Evolutionary conservation across 2,113 vertebrate genomes (phyloP).

Genomic region (Cathartes aura): DNA sequence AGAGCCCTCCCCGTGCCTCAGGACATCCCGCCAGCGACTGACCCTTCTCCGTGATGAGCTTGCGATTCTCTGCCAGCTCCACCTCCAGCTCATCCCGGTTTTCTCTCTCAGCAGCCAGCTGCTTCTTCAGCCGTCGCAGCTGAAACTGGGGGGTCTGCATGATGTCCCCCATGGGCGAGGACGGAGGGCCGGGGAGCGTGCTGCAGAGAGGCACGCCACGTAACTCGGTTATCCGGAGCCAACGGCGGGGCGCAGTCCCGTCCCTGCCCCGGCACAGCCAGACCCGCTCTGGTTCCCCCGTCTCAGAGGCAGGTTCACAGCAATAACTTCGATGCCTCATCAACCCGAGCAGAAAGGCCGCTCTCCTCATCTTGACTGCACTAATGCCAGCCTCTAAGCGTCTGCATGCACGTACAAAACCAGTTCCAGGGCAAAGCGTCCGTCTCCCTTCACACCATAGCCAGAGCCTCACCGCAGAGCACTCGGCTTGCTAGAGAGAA

Average conservation of each 20-base stretch:
- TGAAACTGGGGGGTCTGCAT: constrained; percentile 92
- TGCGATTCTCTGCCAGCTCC: constrained; percentile 78
- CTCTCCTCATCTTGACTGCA: neutral
- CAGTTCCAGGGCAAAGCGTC: neutral
- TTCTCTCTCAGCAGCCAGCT: constrained; percentile 81
- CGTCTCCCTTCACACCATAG: neutral
- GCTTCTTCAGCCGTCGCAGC: constrained; percentile 83
- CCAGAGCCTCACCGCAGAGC: neutral
- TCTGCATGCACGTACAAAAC: neutral
- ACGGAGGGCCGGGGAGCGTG: constrained; percentile 57
- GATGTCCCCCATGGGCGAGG: constrained; percentile 87
- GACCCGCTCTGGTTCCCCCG: neutral
- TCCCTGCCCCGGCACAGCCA: accelerated
- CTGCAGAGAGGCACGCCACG: constrained; percentile 2
- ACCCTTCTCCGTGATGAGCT: constrained; percentile 85
- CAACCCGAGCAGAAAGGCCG: neutral
- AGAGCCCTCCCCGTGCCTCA: neutral
- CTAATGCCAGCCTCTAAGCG: accelerated
- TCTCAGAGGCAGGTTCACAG: neutral
- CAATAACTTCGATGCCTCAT: neutral
- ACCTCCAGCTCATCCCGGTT: constrained; percentile 84
- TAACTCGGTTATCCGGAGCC: neutral
- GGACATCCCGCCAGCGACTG: accelerated
- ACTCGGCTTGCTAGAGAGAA: neutral
- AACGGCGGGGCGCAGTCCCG: accelerated